A percentile compares a stretch with the other conserved stretches of the same genome.
Evolutionary conservation across 2,113 vertebrate species (phyloP).

Genomic region (Laticauda colubrina): DNA sequence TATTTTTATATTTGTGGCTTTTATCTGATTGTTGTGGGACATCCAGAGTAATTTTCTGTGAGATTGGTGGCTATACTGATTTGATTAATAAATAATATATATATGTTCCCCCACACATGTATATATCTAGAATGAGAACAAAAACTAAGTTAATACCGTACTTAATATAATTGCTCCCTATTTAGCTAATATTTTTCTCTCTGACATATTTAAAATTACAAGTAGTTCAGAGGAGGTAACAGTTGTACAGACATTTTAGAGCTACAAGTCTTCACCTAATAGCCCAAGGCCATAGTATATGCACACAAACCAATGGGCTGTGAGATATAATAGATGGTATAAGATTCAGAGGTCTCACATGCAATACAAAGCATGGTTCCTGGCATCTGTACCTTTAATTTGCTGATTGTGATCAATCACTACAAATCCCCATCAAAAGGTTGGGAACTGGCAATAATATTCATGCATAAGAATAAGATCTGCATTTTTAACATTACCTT

Average conservation of each 20-base stretch:
- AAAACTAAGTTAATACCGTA: background rate
- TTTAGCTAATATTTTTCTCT: background rate
- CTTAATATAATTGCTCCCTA: background rate
- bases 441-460: background rate
- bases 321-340: background rate
- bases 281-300: background rate
- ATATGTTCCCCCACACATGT: background rate
- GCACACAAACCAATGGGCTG: background rate
- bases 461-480: background rate
- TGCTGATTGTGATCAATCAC: background rate
- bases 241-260: background rate
- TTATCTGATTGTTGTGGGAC: no score
- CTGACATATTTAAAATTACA: background rate
- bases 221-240: background rate
- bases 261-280: background rate
- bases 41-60: no score
- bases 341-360: background rate
- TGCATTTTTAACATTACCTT: constrained; percentile 59
- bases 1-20: no score
- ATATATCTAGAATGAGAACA: background rate
- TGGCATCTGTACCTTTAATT: background rate
- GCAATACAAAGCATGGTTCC: background rate
- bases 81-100: background rate
- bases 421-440: background rate
- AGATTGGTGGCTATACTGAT: no score